Evolutionary conservation across 1,140 invertebrate genomes (phyloP), one percentile per base, ranked within the genome.

Genomic region (Drosophila insularis): DNA sequence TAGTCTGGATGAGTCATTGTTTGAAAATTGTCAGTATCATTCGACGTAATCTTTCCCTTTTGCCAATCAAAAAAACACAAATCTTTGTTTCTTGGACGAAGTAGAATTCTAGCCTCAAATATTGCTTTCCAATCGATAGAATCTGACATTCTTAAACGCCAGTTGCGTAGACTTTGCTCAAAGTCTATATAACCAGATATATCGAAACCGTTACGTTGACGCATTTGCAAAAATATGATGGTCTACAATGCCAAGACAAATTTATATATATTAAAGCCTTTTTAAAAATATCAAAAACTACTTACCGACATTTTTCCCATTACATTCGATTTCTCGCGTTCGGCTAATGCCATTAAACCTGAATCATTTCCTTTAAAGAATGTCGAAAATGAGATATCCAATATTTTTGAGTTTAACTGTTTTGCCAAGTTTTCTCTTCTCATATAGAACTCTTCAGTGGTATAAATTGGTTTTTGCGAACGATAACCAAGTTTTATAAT

Each of bases 101-200:
- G 17, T 23, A 65, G 13, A n/a, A 65, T 61, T 2, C 13, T 31
- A 5, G 54, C 64, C 31, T 74, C 46, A 8, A 90, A 90, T 4
- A 90, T 35, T 0, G 59, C 80, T 2, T 27, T 32, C 87, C 87
- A 90, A 59, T 90, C 72, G 14, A 68, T 70, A 8, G 55, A 53
- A 11, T 58, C 67, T 8, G 67, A 62, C n/a, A 54, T 43, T 2
- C 63, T 53, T 6, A 66, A 50, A 14, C 68, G 63, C 2, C 17
- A 62, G 13, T 65, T 58, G 5, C 68, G 63, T 19, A 90, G 62
- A 69, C 87, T 90, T 0, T 77, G 23, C 53, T 80, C 81, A 27
- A 54, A 90, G 40, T 90, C 87, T 13, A 90, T 86, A 21, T 90
- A 90, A 4, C 86, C 81, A 0, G 87, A 84, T 4, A 78, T 56